Evolutionary conservation across 2,113 vertebrate species (phyloP).

Genomic region (Chamaea fasciata): DNA sequence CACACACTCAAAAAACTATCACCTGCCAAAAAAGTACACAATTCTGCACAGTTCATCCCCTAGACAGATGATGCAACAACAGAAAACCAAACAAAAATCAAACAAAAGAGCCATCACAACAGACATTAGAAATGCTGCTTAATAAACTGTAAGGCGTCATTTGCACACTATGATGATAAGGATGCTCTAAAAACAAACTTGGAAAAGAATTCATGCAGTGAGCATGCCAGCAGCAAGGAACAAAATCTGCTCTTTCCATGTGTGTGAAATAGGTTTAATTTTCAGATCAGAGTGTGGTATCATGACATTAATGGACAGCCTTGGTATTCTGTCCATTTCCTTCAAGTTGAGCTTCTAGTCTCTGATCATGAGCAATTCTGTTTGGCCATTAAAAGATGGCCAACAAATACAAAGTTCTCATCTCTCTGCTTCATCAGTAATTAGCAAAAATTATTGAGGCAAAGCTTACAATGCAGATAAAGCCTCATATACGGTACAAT

Average conservation of each 20-base stretch:
- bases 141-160: neutral
- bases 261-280: neutral
- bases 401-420: neutral
- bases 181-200: neutral
- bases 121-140: neutral
- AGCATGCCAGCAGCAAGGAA: neutral
- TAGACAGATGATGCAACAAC: neutral
- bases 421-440: neutral
- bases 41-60: neutral
- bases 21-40: neutral
- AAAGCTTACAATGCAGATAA: neutral
- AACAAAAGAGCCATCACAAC: neutral
- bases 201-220: neutral
- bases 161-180: neutral
- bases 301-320: neutral
- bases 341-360: neutral
- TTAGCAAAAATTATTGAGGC: neutral
- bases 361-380: neutral
- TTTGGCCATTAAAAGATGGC: neutral
- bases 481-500: neutral
- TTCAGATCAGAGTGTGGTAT: neutral
- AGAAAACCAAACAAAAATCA: neutral
- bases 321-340: neutral
- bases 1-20: neutral
- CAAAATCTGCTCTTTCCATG: neutral